Evolutionary conservation across 2,113 vertebrate genomes (phyloP).

Genomic region (Cygnus atratus): DNA sequence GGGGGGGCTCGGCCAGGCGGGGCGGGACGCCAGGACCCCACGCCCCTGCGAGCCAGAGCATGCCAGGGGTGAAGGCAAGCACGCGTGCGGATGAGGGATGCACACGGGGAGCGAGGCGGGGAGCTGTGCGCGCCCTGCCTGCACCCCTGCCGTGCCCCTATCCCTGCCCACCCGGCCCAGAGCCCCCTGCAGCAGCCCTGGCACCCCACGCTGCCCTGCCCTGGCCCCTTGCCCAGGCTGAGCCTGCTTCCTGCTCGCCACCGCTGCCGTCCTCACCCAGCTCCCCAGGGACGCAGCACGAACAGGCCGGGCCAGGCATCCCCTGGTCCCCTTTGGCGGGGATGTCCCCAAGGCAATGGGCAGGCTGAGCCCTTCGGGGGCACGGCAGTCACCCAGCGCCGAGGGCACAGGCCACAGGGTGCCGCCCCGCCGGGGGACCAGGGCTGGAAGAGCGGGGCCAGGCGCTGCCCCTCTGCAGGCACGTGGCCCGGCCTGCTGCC

Average conservation of each 20-base stretch:
- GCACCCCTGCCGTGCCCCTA: neutral
- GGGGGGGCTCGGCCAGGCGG: neutral
- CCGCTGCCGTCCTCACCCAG: neutral
- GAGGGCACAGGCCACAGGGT: rapidly evolving
- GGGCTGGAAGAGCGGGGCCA: neutral
- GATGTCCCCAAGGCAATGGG: neutral
- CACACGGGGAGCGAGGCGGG: neutral
- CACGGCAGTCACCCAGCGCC: neutral
- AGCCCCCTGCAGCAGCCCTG: neutral
- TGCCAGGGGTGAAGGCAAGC: rapidly evolving
- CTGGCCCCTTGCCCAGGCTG: neutral
- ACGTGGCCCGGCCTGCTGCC: neutral
- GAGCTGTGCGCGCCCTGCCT: neutral
- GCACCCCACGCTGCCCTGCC: neutral
- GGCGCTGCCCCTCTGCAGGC: neutral
- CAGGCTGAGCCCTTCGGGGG: neutral
- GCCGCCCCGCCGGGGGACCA: neutral
- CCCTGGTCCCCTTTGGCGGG: no score
- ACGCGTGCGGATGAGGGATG: neutral
- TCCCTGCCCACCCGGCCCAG: rapidly evolving
- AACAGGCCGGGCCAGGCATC: neutral
- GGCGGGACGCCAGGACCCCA: rapidly evolving
- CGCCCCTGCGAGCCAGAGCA: rapidly evolving
- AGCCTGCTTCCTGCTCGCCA: neutral
- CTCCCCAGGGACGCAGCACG: neutral